A percentile compares a stretch with the other conserved stretches of the same genome.
phyloP scores from a whole-genome alignment of 2,797 vertebrate species.

The Anniella stebbinsi region DNA sequence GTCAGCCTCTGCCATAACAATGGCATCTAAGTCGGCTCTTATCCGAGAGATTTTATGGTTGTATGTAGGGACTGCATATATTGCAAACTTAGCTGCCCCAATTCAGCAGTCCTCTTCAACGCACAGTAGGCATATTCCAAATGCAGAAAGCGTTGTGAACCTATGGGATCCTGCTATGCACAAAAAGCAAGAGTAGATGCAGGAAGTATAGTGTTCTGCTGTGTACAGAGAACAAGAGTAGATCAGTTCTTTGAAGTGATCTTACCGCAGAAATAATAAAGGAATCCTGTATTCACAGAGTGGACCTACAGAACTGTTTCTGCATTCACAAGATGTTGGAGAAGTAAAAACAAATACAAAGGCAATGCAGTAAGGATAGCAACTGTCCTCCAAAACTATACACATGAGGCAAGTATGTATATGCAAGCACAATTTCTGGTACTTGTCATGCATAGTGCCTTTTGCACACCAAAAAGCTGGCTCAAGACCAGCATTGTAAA shows the following conservation, averaged over 20 bases:
- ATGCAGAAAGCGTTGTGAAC: background rate
- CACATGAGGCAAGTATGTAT: background rate
- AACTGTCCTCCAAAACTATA: background rate
- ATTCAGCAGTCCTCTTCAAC: background rate
- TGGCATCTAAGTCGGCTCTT: no score
- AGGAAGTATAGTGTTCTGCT: background rate
- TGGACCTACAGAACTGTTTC: background rate
- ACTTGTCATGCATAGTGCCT: background rate
- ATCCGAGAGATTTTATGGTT: no score
- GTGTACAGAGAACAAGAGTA: background rate
- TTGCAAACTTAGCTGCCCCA: background rate
- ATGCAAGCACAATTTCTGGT: background rate
- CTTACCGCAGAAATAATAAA: background rate
- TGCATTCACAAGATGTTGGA: background rate
- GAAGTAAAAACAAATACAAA: background rate
- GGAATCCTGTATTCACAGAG: background rate
- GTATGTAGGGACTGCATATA: background rate
- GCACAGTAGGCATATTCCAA: background rate
- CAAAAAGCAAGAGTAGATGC: background rate
- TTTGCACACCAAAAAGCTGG: background rate
- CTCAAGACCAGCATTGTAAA: background rate
- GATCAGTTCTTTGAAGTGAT: background rate
- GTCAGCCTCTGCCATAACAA: no score
- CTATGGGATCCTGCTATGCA: background rate
- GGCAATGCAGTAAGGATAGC: background rate